Evolutionary conservation across 2,113 vertebrate genomes (phyloP).

Genomic region (Corapipo altera): DNA sequence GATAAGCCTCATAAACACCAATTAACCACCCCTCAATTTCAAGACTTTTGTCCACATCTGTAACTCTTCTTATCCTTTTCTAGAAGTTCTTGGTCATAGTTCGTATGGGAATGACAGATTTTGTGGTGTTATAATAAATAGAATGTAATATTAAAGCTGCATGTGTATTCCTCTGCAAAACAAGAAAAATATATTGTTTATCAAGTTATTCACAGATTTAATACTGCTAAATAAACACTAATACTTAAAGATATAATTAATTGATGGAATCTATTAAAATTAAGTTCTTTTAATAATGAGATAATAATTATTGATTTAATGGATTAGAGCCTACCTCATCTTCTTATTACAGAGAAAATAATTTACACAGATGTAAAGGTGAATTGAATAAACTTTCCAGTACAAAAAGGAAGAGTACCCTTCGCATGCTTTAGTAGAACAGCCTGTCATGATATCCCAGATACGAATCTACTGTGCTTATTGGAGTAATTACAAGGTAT

Average conservation of each 20-base stretch:
- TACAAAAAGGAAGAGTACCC: neutral
- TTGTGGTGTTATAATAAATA: neutral
- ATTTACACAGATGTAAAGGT: neutral
- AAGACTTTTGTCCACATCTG: neutral
- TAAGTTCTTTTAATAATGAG: rapidly evolving
- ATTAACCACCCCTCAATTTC: neutral
- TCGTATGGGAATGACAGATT: neutral
- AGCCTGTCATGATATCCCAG: neutral
- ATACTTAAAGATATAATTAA: neutral
- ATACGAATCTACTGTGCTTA: neutral
- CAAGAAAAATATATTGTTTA: neutral
- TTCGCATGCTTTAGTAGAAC: neutral
- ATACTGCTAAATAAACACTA: neutral
- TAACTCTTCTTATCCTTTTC: neutral
- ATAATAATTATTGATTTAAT: neutral
- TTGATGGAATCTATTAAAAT: neutral
- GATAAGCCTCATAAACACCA: neutral
- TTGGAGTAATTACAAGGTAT: neutral
- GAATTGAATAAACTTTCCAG: neutral
- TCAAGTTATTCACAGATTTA: neutral
- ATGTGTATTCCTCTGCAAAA: neutral
- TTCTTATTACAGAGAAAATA: neutral
- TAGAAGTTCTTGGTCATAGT: neutral
- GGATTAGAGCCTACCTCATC: neutral
- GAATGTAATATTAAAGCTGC: neutral